Conservation (phyloP, 2,888 invertebrate species). For the Synanthedon tipuliformis region DNA sequence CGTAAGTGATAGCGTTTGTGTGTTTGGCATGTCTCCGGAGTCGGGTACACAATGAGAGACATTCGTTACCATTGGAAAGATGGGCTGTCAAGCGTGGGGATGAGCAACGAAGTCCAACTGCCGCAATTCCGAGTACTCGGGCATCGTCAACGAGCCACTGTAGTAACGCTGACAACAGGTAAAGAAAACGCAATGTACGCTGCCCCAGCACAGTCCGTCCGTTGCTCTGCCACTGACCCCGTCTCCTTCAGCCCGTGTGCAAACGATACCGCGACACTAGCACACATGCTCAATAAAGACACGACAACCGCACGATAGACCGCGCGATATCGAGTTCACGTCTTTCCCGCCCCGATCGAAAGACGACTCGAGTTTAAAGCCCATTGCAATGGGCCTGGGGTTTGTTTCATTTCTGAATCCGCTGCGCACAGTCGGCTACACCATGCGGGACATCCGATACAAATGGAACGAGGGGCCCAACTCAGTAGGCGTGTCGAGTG, state of each 20-base stretch:
- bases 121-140: conserved; percentile 97
- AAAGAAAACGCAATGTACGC: conserved; percentile 63
- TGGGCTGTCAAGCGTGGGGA: conserved; percentile 92
- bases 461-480: conserved; percentile 96
- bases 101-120: conserved; percentile 94
- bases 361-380: conserved; percentile 38
- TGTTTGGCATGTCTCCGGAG: conserved; percentile 76
- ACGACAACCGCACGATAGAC: conserved; percentile 54
- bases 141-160: conserved; percentile 93
- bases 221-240: conserved; percentile 58
- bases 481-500: conserved; percentile 95
- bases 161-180: conserved; percentile 97
- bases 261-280: conserved; percentile 56
- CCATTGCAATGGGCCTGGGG: conserved; percentile 28
- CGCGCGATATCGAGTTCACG: conserved; percentile 51
- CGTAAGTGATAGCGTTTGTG: conserved; percentile 71
- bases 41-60: conserved; percentile 98
- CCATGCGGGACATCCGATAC: conserved; percentile 97
- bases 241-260: conserved; percentile 65
- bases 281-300: conserved; percentile 58
- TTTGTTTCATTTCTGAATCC: conserved; percentile 59
- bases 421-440: conserved; percentile 91
- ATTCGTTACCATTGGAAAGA: conserved; percentile 97
- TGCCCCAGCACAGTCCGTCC: conserved; percentile 52
- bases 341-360: conserved; percentile 56